Percentiles rank a stretch among this genome's conserved stretches.
phyloP scores from a whole-genome alignment of 2,113 vertebrate genomes.

The Ageneiosus marmoratus region DNA sequence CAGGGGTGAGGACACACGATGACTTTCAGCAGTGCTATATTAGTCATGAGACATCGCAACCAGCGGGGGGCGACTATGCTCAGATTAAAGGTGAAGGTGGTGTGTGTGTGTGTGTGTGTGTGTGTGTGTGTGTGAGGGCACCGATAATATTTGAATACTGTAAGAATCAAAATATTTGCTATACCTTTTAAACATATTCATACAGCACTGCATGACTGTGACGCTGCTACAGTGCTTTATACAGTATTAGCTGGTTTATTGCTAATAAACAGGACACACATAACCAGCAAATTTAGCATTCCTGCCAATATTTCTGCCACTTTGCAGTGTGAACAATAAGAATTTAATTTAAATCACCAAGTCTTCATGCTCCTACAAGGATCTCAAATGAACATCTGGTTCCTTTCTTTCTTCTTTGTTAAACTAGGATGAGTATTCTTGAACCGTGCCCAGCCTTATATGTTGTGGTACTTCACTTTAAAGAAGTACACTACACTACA shows the following conservation, averaged over 20 bases:
- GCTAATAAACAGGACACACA: not conserved
- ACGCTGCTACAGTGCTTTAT: not conserved
- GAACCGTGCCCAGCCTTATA: not conserved
- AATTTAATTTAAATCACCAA: not conserved
- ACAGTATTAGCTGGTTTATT: not conserved
- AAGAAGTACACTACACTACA: not conserved
- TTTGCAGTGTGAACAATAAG: not conserved
- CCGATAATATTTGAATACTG: not conserved
- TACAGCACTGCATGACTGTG: no score
- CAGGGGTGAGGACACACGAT: constrained; percentile 61
- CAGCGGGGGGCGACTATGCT: constrained; percentile 61
- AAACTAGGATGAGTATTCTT: not conserved
- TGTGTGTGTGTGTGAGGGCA: no score
- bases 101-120: not conserved
- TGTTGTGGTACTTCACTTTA: no score
- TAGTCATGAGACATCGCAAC: constrained; percentile 69
- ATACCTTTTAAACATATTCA: not conserved
- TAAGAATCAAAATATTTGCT: not conserved
- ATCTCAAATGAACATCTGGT: not conserved
- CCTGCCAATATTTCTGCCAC: not conserved
- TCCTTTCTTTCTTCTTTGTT: not conserved
- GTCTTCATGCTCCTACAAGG: not conserved
- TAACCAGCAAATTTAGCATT: not conserved
- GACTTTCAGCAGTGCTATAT: constrained; percentile 58
- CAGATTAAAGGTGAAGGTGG: constrained; percentile 65